Evolutionary conservation across 2,113 vertebrate species (phyloP).

Genomic region (Misgurnus mizolepis): DNA sequence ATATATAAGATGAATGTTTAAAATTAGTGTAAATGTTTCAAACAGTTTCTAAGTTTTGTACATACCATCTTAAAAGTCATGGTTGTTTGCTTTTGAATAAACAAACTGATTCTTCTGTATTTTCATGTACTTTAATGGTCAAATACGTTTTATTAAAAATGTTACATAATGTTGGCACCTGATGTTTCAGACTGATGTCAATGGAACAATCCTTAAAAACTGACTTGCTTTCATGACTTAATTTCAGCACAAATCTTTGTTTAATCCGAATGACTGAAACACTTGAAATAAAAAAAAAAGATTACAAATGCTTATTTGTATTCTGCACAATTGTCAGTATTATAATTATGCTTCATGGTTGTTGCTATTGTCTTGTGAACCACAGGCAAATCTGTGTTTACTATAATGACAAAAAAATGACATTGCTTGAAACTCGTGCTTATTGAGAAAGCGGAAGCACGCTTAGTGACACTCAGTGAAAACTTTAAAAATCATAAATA

Average conservation of each 20-base stretch:
- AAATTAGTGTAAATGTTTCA: not conserved
- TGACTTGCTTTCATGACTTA: not conserved
- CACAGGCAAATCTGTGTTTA: not conserved
- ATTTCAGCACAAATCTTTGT: not conserved
- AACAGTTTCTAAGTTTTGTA: not conserved
- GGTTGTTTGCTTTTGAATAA: too few species aligned
- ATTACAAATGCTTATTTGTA: not conserved
- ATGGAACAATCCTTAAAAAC: not conserved
- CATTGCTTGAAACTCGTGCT: not conserved
- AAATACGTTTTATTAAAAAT: too few species aligned
- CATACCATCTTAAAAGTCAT: too few species aligned
- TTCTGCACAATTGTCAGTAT: slow-evolving; percentile 24
- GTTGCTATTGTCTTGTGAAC: not conserved
- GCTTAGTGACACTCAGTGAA: not conserved
- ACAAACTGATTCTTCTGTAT: not conserved
- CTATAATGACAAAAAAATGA: slow-evolving; percentile 5
- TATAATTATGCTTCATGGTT: slow-evolving; percentile 10
- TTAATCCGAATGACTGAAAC: slow-evolving; percentile 16
- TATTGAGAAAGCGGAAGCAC: not conserved
- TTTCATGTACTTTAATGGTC: not conserved
- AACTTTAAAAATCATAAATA: slow-evolving; percentile 3
- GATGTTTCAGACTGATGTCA: not conserved
- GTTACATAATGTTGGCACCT: not conserved
- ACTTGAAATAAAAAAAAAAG: not conserved
- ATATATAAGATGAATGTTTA: not conserved